phyloP scores from a whole-genome alignment of 2,113 vertebrate genomes.

The Ceratotherium simum region DNA sequence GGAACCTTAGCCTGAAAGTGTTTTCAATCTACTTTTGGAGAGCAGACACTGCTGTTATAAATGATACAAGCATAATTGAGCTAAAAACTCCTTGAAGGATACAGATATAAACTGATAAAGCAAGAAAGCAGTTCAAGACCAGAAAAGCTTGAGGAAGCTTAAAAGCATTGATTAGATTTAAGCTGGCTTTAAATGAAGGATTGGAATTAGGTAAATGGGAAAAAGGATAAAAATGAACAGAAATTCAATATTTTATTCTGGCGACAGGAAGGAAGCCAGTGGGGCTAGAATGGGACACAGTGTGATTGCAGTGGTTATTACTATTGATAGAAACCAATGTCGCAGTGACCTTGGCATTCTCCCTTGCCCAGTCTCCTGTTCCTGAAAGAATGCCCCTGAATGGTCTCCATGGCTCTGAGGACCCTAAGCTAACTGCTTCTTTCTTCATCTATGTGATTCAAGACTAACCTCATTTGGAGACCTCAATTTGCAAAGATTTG shows the following conservation, averaged over 20 bases:
- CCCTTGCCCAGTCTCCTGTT: neutral
- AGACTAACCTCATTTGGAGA: neutral
- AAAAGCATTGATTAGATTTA: neutral
- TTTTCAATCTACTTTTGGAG: neutral
- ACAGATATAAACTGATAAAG: neutral
- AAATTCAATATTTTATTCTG: neutral
- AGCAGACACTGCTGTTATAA: neutral
- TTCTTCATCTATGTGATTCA: neutral
- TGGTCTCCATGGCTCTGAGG: neutral
- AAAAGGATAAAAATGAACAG: neutral
- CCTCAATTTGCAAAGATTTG: neutral
- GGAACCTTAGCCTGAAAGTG: neutral
- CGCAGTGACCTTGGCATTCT: neutral
- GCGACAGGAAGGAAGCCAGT: neutral
- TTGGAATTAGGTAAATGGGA: neutral
- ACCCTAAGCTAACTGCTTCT: neutral
- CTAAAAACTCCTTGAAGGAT: neutral
- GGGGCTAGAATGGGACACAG: neutral
- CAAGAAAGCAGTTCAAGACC: neutral
- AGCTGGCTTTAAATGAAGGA: neutral
- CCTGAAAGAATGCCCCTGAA: neutral
- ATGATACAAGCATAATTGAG: neutral
- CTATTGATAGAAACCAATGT: neutral
- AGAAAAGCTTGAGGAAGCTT: neutral
- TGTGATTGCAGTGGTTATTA: neutral